Evolutionary conservation across 2,888 invertebrate species (phyloP), one percentile per base, ranked within the genome.

Genomic region (Tetragnatha montana): DNA sequence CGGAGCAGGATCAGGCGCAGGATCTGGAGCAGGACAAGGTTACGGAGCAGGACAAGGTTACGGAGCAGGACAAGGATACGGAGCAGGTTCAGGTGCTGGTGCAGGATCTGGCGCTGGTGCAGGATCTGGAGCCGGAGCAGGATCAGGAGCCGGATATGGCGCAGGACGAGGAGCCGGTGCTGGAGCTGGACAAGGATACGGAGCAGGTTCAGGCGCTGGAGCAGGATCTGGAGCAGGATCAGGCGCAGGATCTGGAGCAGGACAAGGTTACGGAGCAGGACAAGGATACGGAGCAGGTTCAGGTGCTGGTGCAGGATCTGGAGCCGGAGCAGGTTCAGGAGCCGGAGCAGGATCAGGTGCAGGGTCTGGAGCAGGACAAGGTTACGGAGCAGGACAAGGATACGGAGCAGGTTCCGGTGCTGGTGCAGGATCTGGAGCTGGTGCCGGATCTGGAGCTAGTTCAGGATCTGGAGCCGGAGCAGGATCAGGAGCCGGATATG

Each of bases 221-320:
- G 7, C n/a, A 70, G 80, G 14, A 8, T 0, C n/a, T 60, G 81
- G 50, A 21, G 51, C 73, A 8, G 74, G 82, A 17, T 17, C 35
- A 47, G 83, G 74, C 0, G 51, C 73, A 22, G 80, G 7, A 47
- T 68, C 80, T 8, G 80, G 68, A 4, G 80, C 80, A 21, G 69
- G 21, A 35, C 17, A 19, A 60, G 68, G 19, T 17, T 19, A 49
- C 8, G 81, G 70, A 8, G 81, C 47, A 47, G 80, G 51, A 7
- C 68, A 12, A 10, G 14, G 51, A 14, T 8, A 17, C 8, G 60
- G 19, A 47, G 76, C 76, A n/a, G 50, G n/a, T 47, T 6, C 78
- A 12, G 78, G 60, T 8, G 12, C 76, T 0, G 49, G 47, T 19
- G 50, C 49, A n/a, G 19, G n/a, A 12, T 14, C 49, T 12, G 12